Evolutionary conservation across 2,888 invertebrate genomes (phyloP).

Genomic region (Micropterix aruncella): DNA sequence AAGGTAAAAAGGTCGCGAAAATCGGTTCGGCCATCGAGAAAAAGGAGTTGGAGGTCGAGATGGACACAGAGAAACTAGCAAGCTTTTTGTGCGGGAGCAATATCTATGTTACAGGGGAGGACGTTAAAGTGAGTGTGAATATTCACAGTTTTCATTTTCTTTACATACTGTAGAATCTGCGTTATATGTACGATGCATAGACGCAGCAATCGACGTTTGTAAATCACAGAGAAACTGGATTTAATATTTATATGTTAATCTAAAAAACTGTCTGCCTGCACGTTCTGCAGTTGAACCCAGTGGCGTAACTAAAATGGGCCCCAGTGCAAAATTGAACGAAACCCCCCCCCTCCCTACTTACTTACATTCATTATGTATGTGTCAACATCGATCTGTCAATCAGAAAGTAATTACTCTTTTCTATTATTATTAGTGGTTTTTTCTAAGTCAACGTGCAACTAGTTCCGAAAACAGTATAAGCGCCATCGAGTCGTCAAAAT

Average conservation of each 20-base stretch:
- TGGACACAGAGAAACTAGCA: slow-evolving; percentile 61
- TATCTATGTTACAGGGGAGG: slow-evolving; percentile 64
- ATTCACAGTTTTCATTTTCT: slow-evolving; percentile 1
- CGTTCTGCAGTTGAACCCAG: not conserved
- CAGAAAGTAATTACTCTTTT: no score
- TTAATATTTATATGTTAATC: no score
- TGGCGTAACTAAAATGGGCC: not conserved
- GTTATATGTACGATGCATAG: not conserved
- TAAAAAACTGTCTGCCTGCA: not conserved
- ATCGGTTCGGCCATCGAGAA: slow-evolving; percentile 50
- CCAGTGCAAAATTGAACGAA: not conserved
- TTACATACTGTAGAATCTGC: not conserved
- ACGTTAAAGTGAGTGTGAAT: slow-evolving; percentile 43
- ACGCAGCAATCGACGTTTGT: no score
- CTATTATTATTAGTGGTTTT: no score
- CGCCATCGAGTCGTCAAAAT: no score
- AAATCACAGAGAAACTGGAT: no score
- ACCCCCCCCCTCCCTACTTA: no score
- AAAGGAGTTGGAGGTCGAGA: slow-evolving; percentile 68
- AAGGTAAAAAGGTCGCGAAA: slow-evolving; percentile 44
- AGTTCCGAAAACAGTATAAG: no score
- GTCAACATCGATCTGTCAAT: no score
- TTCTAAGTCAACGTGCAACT: no score
- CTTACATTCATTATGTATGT: no score
- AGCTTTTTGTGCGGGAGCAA: slow-evolving; percentile 78